Evolutionary conservation across 1,140 invertebrate genomes (phyloP).

Genomic region (Trigoniulus corallinus): DNA sequence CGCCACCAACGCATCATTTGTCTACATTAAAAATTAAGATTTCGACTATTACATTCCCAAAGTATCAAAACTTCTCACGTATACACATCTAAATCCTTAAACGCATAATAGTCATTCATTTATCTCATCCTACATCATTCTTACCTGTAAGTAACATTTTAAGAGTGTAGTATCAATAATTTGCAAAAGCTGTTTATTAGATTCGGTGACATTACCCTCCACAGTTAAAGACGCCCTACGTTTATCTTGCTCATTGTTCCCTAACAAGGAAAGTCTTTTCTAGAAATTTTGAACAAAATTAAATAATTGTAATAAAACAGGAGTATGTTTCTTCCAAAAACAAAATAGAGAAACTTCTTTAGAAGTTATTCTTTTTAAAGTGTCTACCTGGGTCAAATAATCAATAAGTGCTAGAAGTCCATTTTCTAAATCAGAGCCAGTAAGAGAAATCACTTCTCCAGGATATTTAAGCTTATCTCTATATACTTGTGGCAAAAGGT

Average conservation of each 20-base stretch:
- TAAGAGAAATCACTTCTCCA: constrained; percentile 42
- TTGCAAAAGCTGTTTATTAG: constrained; percentile 51
- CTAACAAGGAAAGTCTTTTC: constrained; percentile 31
- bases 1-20: constrained; percentile 83
- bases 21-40: constrained; percentile 38
- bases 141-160: constrained; percentile 85
- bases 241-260: constrained; percentile 23
- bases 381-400: constrained; percentile 57
- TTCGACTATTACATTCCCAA: constrained; percentile 66
- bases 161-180: constrained; percentile 91
- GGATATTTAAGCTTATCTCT: constrained; percentile 36
- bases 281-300: constrained; percentile 5
- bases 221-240: constrained; percentile 26
- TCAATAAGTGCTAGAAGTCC: constrained; percentile 75
- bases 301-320: constrained; percentile 1
- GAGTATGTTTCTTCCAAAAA: background rate
- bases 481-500: constrained; percentile 53
- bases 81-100: background rate
- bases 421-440: constrained; percentile 68
- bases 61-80: constrained; percentile 61
- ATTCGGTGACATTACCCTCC: constrained; percentile 30
- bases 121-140: background rate
- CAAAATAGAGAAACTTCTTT: constrained; percentile 14
- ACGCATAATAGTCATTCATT: background rate
- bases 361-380: constrained; percentile 10